phyloP scores from a whole-genome alignment of 2,113 vertebrate genomes.

The Sardina pilchardus region DNA sequence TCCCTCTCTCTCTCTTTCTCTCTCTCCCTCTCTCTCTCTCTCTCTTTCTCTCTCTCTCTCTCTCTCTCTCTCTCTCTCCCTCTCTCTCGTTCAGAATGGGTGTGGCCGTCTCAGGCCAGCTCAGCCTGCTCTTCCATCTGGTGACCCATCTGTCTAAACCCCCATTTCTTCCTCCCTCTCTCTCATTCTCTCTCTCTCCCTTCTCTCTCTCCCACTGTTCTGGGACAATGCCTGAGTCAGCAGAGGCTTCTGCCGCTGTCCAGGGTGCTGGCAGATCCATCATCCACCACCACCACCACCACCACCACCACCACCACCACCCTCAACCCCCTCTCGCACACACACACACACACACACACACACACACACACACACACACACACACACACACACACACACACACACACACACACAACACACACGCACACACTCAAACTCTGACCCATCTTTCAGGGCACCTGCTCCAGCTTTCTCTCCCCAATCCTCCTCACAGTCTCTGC shows the following conservation, averaged over 20 bases:
- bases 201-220: constrained; percentile 52
- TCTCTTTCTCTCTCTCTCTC: constrained; percentile 48
- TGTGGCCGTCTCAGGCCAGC: constrained; percentile 64
- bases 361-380: background rate
- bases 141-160: constrained; percentile 83
- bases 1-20: background rate
- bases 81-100: constrained; percentile 40
- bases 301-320: constrained; percentile 47
- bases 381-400: background rate
- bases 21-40: background rate
- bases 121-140: constrained; percentile 85
- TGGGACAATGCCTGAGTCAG: constrained; percentile 64
- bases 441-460: background rate
- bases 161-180: constrained; percentile 31
- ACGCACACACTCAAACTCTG: background rate
- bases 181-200: constrained; percentile 26
- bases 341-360: background rate
- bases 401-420: background rate
- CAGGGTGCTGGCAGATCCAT: constrained; percentile 68
- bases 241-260: constrained; percentile 66
- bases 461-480: background rate
- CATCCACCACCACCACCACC: constrained; percentile 48
- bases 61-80: constrained; percentile 21
- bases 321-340: constrained; percentile 1
- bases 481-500: background rate